phyloP scores from a whole-genome alignment of 2,113 vertebrate species.

The Pollachius pollachius region DNA sequence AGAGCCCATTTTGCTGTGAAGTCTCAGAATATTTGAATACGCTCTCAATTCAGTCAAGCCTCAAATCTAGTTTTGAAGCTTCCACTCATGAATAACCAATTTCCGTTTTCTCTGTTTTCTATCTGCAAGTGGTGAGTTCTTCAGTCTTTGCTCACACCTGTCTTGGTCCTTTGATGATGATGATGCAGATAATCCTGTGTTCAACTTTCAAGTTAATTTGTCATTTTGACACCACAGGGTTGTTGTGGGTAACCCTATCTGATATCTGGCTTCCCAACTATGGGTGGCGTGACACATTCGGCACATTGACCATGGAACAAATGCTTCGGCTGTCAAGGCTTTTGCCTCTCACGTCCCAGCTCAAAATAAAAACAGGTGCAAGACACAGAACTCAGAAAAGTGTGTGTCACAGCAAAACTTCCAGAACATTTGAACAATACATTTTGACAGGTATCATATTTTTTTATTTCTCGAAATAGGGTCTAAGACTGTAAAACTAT shows the following conservation, averaged over 20 bases:
- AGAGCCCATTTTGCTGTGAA: background rate
- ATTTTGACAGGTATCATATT: too few species aligned
- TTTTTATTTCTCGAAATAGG: too few species aligned
- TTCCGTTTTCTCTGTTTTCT: constrained; percentile 22
- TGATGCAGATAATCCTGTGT: constrained; percentile 26
- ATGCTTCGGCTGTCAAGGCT: constrained; percentile 1
- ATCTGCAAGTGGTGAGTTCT: constrained; percentile 29
- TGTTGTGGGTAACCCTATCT: background rate
- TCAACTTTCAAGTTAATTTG: constrained; percentile 34
- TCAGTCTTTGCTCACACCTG: constrained; percentile 48
- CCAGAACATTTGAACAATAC: too few species aligned
- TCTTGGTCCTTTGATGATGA: constrained; percentile 6
- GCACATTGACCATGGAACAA: constrained; percentile 20
- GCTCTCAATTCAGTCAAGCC: constrained; percentile 31
- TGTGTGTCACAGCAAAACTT: too few species aligned
- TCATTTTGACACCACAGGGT: constrained; percentile 35
- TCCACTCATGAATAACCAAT: constrained; percentile 47
- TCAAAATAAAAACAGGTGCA: too few species aligned
- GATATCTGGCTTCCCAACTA: background rate
- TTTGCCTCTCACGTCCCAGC: background rate
- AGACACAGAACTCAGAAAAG: too few species aligned
- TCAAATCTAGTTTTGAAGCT: constrained; percentile 18
- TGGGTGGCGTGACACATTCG: constrained; percentile 18
- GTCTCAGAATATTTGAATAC: constrained; percentile 31
- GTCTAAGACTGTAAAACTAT: too few species aligned